phyloP scores from a whole-genome alignment of 2,113 vertebrate species.

The Piprites chloris region DNA sequence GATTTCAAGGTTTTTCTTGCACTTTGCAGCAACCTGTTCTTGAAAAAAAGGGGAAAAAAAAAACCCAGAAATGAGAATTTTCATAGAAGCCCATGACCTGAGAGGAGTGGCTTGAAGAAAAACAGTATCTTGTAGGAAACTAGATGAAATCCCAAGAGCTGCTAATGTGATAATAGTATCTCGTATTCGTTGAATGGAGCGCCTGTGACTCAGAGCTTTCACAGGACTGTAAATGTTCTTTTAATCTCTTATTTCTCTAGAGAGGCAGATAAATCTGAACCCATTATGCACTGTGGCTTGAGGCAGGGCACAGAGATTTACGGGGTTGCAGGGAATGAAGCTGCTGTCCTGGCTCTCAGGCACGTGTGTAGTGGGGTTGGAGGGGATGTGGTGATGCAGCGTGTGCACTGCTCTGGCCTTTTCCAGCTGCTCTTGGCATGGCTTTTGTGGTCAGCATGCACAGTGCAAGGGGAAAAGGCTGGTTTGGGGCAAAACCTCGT shows the following conservation, averaged over 20 bases:
- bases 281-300: background rate
- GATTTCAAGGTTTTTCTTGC: background rate
- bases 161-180: constrained; percentile 14
- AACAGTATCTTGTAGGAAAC: background rate
- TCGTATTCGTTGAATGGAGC: background rate
- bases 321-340: background rate
- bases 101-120: background rate
- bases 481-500: background rate
- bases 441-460: accelerated
- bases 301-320: background rate
- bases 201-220: constrained; percentile 5
- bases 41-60: background rate
- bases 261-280: constrained; percentile 41
- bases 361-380: accelerated
- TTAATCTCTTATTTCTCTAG: constrained; percentile 37
- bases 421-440: background rate
- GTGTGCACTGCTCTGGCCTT: accelerated
- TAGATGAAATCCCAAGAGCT: constrained; percentile 2
- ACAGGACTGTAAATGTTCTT: constrained; percentile 23
- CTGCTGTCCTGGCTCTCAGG: background rate
- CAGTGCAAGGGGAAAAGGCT: background rate
- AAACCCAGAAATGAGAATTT: background rate
- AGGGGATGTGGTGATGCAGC: background rate
- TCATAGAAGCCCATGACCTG: background rate
- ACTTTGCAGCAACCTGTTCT: background rate